phyloP scores from a whole-genome alignment of 2,113 vertebrate genomes.

The Ardeotis arabs region DNA sequence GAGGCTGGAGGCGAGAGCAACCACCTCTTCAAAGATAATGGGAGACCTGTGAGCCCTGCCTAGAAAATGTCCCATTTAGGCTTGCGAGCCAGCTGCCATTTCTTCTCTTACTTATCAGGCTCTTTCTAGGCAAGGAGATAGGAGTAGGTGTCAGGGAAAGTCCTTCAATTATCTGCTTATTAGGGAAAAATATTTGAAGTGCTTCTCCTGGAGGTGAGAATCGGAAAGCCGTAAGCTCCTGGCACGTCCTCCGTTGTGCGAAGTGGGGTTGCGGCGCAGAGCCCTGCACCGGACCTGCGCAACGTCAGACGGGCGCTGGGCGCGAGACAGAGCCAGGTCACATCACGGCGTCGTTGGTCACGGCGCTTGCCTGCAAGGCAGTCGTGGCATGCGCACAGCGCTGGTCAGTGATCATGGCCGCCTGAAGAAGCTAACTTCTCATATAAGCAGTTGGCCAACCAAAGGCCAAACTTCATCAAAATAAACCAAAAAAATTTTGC shows the following conservation, averaged over 20 bases:
- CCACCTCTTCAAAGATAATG: not conserved
- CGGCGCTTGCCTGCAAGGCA: not conserved
- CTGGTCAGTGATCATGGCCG: rapidly evolving
- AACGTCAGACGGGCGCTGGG: rapidly evolving
- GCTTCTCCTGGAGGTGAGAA: not conserved
- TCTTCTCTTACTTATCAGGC: not conserved
- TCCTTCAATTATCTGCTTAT: not conserved
- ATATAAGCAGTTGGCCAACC: not conserved
- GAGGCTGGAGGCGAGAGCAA: not conserved
- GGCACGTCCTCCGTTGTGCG: not conserved
- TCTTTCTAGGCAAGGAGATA: not conserved
- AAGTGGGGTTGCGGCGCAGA: not conserved
- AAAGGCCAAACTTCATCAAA: not conserved
- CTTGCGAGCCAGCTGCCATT: not conserved
- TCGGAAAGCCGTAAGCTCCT: not conserved
- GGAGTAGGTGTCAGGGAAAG: not conserved
- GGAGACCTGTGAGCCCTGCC: not conserved
- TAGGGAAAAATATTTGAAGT: not conserved
- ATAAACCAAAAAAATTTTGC: not conserved
- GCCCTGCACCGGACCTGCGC: rapidly evolving
- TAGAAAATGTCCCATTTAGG: not conserved
- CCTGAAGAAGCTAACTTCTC: not conserved
- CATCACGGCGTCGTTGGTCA: too few species aligned
- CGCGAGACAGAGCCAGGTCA: rapidly evolving
- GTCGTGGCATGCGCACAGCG: rapidly evolving